Base-by-base conservation (phyloP, 2,797 vertebrate species). In the Eurystomus glaucurus region DNA sequence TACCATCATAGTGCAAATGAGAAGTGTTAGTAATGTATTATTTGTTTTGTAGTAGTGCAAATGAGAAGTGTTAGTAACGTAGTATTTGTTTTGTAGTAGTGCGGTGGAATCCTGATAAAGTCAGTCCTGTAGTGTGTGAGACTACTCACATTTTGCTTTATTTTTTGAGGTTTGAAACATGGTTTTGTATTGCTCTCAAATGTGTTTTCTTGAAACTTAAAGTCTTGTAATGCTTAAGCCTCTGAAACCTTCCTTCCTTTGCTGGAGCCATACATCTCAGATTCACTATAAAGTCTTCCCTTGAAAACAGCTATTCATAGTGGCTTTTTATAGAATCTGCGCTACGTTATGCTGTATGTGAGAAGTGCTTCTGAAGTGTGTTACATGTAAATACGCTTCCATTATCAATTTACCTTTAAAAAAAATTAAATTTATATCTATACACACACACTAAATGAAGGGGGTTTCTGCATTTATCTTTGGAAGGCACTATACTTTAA, bases 191-290 rank as follows among this genome's bases (percentile, higher is more conserved):
- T 11, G 90, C 43, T 37, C 7, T 86, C 12, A 33, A 75, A 84
- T 66, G 3, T 52, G 9, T 66, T 65, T 85, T 85, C 46, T 62
- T 54, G 35, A 84, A 90, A 69, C 41, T 6, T 71, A 33, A 23
- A 33, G 35, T 78, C 20, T 58, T 72, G n/a, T 64, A 50, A n/a
- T 60, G 7, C 52, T 71, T 79, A 83, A 61, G 39, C 54, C 8
- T 92, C 72, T 57, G 52, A 90, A 90, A 84, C 43, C 17, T 77
- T 60, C 51, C 28, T 81, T 83, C 29, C 26, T 90, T 94, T 84
- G 61, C 51, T 87, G 45, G 12, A 93, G 48, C 50, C 8, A 11
- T 41, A n/a, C 25, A 15, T 77, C 31, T 85, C 33, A 29, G 35
- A 51, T 64, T 77, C 23, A 22, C 45, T 84, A 2, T 52, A 25